Base-by-base conservation (phyloP, 30 jellyfish, hydroid and myxozoan species). In the Aurelia coerulea region DNA sequence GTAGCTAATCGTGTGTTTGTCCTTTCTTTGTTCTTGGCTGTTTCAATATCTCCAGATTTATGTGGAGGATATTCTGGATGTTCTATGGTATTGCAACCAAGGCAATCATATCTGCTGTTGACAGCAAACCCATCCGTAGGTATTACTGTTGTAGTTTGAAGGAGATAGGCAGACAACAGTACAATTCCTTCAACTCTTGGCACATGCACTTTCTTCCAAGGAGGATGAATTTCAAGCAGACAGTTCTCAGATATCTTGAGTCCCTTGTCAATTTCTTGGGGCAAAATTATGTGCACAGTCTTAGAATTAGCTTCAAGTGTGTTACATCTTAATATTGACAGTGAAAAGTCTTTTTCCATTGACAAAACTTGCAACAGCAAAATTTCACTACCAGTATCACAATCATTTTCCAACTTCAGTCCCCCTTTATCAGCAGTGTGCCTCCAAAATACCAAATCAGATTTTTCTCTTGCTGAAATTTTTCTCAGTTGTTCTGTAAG, bases 371-470 rank as follows among this genome's bases (percentile, higher is more conserved):
- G 50, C 68, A 84, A 62, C 3, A 50, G 18, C 32, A 84, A 60
- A n/a, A 76, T 13, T n/a, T 68, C 39, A 39, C 49, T 10, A 23
- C 16, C 76, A 23, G 10, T 53, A 35, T n/a, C 53, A 37, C 31
- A 1, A 49, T 50, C 53, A 19, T 37, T 18, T 2, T 14, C 66
- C 72, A 32, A 17, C 59, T 42, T 10, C 11, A 11, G 60, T 11
- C 23, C 9, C 58, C 17, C 23, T 46, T 49, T 52, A 1, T 15
- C 82, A 33, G 64, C 76, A 6, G 93, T 58, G 51, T 84, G 93
- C 93, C 65, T 74, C 93, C 93, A 84, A 49, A 84, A 84, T 4
- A 64, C 93, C 60, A 84, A 23, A 37, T 74, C 81, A 7, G 93
- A 84, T 41, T 56, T 84, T 51, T 84, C 93, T 49, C 93, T 62